Conservation (phyloP, 2,888 invertebrate species). For the Drosophila niveifrons region DNA sequence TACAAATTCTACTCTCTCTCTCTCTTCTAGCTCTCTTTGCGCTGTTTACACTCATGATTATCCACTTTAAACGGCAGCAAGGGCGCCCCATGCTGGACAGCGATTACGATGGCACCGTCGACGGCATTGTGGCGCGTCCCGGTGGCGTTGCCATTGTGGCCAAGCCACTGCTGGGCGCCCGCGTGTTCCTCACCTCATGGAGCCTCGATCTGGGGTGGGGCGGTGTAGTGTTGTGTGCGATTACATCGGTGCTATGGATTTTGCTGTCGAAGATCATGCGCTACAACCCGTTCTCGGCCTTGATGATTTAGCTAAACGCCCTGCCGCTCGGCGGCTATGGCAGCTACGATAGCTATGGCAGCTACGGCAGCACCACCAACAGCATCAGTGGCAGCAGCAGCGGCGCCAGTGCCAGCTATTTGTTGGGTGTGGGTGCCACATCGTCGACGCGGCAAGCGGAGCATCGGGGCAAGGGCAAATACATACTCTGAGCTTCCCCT, state of each 20-base stretch:
- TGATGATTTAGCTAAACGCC: constrained; percentile 87
- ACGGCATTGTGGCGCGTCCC: constrained; percentile 89
- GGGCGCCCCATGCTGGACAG: constrained; percentile 88
- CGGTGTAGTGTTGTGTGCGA: constrained; percentile 92
- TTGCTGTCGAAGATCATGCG: constrained; percentile 95
- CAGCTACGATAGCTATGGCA: constrained; percentile 53
- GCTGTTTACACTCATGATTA: constrained; percentile 95
- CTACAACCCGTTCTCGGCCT: constrained; percentile 92
- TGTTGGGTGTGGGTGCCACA: constrained; percentile 53
- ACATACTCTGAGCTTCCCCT: constrained; percentile 60
- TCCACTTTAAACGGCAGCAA: constrained; percentile 95
- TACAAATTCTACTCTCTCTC: too few species aligned
- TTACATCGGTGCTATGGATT: constrained; percentile 94
- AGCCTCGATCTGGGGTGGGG: constrained; percentile 94
- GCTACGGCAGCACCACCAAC: constrained; percentile 66
- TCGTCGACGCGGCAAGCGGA: constrained; percentile 77
- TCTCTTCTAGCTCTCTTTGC: constrained; percentile 92
- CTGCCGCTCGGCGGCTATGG: constrained; percentile 76
- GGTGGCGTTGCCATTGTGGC: constrained; percentile 86
- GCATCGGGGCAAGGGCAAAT: constrained; percentile 73
- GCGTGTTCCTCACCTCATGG: constrained; percentile 93
- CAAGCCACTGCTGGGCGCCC: constrained; percentile 88
- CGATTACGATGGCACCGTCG: constrained; percentile 89
- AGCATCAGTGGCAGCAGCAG: constrained; percentile 73
- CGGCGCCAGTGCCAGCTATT: constrained; percentile 67